These are phyloP conservation scores for Sycophila sp. DNA, from an alignment of 1,140 invertebrate genomes.

Conservation along the genomic window DNA sequence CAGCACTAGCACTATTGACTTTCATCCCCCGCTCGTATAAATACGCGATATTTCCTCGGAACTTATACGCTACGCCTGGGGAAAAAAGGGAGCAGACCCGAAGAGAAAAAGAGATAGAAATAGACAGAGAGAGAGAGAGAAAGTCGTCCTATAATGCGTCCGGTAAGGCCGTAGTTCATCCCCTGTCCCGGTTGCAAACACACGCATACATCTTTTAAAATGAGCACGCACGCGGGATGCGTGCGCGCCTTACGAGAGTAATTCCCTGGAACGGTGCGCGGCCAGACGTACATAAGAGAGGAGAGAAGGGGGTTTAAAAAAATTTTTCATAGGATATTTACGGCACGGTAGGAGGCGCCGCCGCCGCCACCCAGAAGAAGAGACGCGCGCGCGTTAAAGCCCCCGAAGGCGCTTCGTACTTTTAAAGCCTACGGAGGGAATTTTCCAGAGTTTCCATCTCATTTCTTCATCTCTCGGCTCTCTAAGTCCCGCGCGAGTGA, in stretches of 20 bases:
- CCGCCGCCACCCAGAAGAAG: neutral
- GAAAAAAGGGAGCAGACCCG: neutral
- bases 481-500: no score
- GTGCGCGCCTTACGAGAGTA: neutral
- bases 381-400: no score
- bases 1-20: neutral
- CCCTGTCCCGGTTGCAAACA: neutral
- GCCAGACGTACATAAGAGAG: no score
- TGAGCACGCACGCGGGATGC: neutral
- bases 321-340: slow-evolving; percentile 7
- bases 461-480: no score
- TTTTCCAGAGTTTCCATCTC: slow-evolving; percentile 13
- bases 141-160: neutral
- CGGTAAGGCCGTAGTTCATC: neutral
- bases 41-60: neutral
- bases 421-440: slow-evolving; percentile 16
- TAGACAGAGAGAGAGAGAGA: neutral
- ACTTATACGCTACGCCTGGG: neutral
- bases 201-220: neutral
- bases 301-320: no score
- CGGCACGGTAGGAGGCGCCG: neutral
- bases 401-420: neutral
- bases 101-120: neutral
- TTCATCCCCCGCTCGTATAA: neutral
- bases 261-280: slow-evolving; percentile 14